Percentiles rank a stretch among this genome's conserved stretches.
Evolutionary conservation across 2,888 invertebrate genomes (phyloP).

Genomic region (Rapana venosa): DNA sequence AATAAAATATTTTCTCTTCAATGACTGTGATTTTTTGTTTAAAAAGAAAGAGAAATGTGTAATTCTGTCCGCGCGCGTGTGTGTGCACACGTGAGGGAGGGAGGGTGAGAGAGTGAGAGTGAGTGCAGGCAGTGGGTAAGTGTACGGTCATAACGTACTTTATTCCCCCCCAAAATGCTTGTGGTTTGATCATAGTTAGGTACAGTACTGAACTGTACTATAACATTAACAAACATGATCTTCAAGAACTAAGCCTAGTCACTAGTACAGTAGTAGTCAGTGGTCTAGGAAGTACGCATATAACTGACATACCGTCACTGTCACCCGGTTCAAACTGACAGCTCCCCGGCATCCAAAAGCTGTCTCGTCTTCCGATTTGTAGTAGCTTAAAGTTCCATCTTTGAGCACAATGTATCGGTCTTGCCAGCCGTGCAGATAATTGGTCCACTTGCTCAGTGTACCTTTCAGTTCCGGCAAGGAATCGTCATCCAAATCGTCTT

Average conservation of each 20-base stretch:
- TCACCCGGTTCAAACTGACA: conserved; percentile 94
- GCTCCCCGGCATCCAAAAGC: conserved; percentile 98
- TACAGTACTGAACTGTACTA: background rate
- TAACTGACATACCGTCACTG: conserved; percentile 87
- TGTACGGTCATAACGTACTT: background rate
- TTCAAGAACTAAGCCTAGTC: background rate
- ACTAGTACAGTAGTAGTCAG: too few species aligned
- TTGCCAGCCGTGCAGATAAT: conserved; percentile 99
- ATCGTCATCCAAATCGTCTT: conserved; percentile 74
- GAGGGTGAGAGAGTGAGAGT: background rate
- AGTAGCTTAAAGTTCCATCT: conserved; percentile 97
- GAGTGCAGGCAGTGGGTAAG: background rate
- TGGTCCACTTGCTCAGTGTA: conserved; percentile 97
- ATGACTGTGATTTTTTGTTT: too few species aligned
- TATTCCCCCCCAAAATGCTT: background rate
- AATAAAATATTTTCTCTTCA: too few species aligned
- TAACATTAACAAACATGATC: background rate
- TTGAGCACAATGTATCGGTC: conserved; percentile 97
- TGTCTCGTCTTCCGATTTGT: conserved; percentile 96
- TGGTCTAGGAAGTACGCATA: background rate
- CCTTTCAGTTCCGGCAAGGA: conserved; percentile 88
- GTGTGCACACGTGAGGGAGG: background rate
- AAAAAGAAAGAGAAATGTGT: too few species aligned
- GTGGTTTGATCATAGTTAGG: background rate
- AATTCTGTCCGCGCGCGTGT: too few species aligned